A percentile compares a stretch with the other conserved stretches of the same genome.
These are phyloP conservation scores for Limnodromus scolopaceus DNA, from an alignment of 2,797 vertebrate species.

Conservation along the genomic window DNA sequence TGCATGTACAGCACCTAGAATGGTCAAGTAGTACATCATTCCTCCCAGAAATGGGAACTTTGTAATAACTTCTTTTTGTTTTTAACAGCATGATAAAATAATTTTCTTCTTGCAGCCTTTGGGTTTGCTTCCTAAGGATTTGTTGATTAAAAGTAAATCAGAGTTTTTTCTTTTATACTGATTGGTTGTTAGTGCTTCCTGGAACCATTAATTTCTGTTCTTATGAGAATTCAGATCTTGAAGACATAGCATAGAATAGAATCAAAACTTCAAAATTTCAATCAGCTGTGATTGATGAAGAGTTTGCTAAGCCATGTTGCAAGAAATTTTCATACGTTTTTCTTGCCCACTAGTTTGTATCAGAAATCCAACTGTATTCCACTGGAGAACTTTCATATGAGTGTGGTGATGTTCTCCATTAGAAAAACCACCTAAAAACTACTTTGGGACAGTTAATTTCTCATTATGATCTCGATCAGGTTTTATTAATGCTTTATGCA, in stretches of 20 bases:
- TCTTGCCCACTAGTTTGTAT: not conserved
- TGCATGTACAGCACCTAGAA: not conserved
- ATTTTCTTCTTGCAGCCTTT: not conserved
- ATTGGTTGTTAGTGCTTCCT: not conserved
- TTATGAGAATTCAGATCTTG: not conserved
- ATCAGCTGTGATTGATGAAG: not conserved
- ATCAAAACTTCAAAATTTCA: not conserved
- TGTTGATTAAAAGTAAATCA: not conserved
- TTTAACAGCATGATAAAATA: not conserved
- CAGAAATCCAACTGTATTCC: not conserved
- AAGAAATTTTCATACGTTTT: not conserved
- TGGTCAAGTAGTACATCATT: rapidly evolving
- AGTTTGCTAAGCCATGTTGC: not conserved
- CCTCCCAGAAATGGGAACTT: not conserved
- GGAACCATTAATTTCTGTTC: not conserved
- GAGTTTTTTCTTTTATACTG: not conserved
- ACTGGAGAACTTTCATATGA: not conserved
- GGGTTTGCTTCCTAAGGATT: not conserved
- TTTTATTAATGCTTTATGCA: not conserved
- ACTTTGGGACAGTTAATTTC: not conserved
- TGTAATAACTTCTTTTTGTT: not conserved
- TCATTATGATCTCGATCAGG: rapidly evolving
- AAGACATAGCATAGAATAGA: not conserved
- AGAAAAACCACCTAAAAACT: not conserved
- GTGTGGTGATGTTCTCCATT: not conserved